Evolutionary conservation across 2,797 vertebrate genomes (phyloP).

Genomic region (Callimico goeldii): DNA sequence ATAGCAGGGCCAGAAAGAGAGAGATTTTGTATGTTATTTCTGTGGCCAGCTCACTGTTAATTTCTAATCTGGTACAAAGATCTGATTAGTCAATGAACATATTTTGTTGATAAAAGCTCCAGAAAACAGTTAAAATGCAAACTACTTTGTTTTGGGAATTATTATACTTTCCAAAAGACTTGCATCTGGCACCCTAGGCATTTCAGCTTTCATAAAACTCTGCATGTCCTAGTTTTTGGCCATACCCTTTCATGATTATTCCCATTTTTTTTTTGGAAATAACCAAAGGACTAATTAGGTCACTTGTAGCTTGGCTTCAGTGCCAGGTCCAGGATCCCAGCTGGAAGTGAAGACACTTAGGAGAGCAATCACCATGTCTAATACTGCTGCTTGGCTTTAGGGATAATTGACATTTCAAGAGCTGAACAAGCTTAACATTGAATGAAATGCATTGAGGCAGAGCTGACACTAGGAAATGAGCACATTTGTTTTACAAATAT

Average conservation of each 20-base stretch:
- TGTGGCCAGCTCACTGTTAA: conserved; percentile 31
- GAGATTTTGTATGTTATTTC: conserved; percentile 40
- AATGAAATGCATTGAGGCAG: conserved; percentile 67
- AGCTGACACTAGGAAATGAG: conserved; percentile 66
- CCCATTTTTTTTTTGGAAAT: conserved; percentile 45
- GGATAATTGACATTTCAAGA: conserved; percentile 70
- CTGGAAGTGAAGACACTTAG: conserved; percentile 65
- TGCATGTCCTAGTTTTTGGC: conserved; percentile 58
- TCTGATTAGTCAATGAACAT: conserved; percentile 60
- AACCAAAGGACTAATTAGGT: conserved; percentile 75
- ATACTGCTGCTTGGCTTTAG: conserved; percentile 53
- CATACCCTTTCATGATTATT: conserved; percentile 56
- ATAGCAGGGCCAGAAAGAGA: conserved; percentile 15
- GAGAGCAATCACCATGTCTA: conserved; percentile 71
- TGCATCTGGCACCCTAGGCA: conserved; percentile 64
- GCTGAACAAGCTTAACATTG: conserved; percentile 56
- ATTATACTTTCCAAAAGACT: conserved; percentile 58
- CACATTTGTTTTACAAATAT: conserved; percentile 68
- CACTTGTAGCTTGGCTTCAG: conserved; percentile 56
- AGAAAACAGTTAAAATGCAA: conserved; percentile 74
- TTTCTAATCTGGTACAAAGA: conserved; percentile 54
- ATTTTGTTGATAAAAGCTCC: conserved; percentile 68
- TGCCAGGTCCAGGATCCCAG: conserved; percentile 52
- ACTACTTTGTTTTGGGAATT: conserved; percentile 71
- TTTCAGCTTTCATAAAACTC: conserved; percentile 58